These are phyloP conservation scores for Tadarida brasiliensis DNA, from an alignment of 2,797 vertebrate species.

Conservation along the genomic window DNA sequence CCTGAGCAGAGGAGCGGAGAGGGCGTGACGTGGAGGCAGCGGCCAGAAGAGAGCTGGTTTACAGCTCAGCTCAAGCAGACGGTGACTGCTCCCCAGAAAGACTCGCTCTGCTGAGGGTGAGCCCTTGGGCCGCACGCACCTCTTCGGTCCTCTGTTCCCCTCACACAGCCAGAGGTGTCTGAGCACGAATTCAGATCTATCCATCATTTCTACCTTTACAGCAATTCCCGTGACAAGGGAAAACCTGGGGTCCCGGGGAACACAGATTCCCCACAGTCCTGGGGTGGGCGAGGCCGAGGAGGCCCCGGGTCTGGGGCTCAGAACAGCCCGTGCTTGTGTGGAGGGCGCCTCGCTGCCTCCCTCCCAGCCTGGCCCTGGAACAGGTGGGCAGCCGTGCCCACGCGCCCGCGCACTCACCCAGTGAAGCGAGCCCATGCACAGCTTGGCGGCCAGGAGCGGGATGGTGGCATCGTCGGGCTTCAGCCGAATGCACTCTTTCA, in stretches of 20 bases:
- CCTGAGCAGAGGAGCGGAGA: background rate
- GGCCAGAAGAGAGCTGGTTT: background rate
- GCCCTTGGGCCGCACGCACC: rapidly evolving
- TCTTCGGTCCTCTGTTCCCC: rapidly evolving
- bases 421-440: slow-evolving; percentile 98
- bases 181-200: background rate
- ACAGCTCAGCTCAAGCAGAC: background rate
- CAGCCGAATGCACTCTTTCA: slow-evolving; percentile 97
- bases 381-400: background rate
- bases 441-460: slow-evolving; percentile 96
- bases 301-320: background rate
- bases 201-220: background rate
- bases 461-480: slow-evolving; percentile 98
- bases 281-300: background rate
- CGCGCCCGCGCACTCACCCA: slow-evolving; percentile 91
- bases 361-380: background rate
- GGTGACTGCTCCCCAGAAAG: background rate
- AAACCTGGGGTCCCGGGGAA: background rate
- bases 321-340: background rate
- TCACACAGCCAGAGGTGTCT: background rate
- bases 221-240: background rate
- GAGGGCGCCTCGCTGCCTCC: background rate
- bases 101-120: background rate
- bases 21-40: too few species aligned
- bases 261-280: background rate